Evolutionary conservation across 2,888 invertebrate genomes (phyloP), one percentile per base, ranked within the genome.

Genomic region (Eudemis profundana): DNA sequence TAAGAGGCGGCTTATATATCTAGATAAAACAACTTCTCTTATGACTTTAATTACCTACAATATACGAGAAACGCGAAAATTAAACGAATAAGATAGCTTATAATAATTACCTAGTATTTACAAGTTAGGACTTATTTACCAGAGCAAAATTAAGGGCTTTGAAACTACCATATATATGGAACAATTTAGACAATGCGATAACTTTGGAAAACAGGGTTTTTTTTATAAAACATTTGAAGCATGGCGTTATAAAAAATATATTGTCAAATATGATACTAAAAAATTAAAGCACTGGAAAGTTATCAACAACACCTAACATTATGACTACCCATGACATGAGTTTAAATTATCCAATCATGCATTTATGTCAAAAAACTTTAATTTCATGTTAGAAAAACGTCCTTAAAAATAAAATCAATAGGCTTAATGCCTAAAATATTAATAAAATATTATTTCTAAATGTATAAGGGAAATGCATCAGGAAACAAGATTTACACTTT

Each of bases 1-100:
- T 65, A 21, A 53, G 51, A 65, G 65, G 65, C 65, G 65, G 65
- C 60, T 65, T 65, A 65, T 46, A 19, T 60, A 65, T 27, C 65
- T 65, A 65, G 46, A 65, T 65, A 65, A 59, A 65, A 65, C 65
- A 59, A 65, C 47, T 65, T 51, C 53, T 46, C 44, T 60, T 53
- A 65, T 40, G 8, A 36, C 53, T 60, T 59, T 23, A 46, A 12
- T 62, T 47, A 44, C 46, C 51, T 59, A 65, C 10, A 21, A 46
- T 51, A 17, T 33, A 59, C 50, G 38, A 36, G 21, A 63, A 38
- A 38, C 17, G 50, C 36, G 44, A 51, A 10, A 29, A 21, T 19
- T 44, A 36, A 57, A 33, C 33, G 36, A 47, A 49, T 10, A 46
- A 14, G 14, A 21, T 21, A 21, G 21, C 57, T 57, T 60, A 60